Base-by-base conservation (phyloP, 2,113 vertebrate genomes). In the Ptilonorhynchus violaceus region DNA sequence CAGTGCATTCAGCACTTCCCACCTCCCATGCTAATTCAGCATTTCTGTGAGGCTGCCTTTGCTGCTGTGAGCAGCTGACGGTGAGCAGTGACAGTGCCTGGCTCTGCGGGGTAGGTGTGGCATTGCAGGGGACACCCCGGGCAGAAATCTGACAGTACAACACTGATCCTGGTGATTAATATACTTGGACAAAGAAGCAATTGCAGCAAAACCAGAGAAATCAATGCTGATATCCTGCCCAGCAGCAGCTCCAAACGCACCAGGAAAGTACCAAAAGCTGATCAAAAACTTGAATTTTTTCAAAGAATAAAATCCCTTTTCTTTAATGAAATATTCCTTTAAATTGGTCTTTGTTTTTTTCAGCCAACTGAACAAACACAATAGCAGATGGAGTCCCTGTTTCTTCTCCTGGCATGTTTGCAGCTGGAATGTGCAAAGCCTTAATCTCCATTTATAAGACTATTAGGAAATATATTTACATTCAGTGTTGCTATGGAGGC, bases 361-460 rank as follows among this genome's bases (percentile, higher is more conserved):
- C 88, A 94, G 68, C 13, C 64, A 80, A 41, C 28, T 59, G 58
- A 96, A 58, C 53, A 94, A 97, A 59, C 37, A 56, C 52, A 64
- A 20, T 49, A 80, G 72, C 77, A 89, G 92, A 87, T 80, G 77
- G 70, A 92, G 62, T 52, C 35, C 37, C 68, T 68, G 23, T 50
- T 93, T 93, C 39, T 89, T 83, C 21, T 75, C 79, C 44, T 60
- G 86, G 73, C 46, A 20, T 35, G 47, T 77, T 94, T 11, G 2
- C 96, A 95, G 89, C 83, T 95, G 94, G 73, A 95, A 88, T 93
- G 58, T 83, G 44, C 84, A 90, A 80, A 88, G 44, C 37, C 22
- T 80, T 85, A 74, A 78, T 95, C 91, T 78, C 75, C 16, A 11
- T 93, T 93, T 85, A 46, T 74, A 93, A 84, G 46, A 77, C 73